Evolutionary conservation across 2,113 vertebrate genomes (phyloP).

Genomic region (Scopus umbretta): DNA sequence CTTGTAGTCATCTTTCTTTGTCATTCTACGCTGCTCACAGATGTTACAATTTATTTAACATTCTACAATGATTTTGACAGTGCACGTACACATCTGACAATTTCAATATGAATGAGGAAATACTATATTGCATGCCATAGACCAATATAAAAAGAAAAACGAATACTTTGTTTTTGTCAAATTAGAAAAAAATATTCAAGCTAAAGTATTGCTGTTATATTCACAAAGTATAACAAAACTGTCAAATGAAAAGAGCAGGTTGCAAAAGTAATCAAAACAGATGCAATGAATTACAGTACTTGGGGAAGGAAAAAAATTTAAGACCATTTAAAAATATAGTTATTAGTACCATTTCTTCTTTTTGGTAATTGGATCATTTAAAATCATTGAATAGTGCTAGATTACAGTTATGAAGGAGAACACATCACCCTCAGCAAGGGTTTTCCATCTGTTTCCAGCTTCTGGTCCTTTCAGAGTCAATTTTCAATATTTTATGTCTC

Average conservation of each 20-base stretch:
- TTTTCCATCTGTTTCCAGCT: background rate
- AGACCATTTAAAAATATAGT: background rate
- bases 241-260: background rate
- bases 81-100: background rate
- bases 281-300: background rate
- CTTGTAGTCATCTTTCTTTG: background rate
- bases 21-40: background rate
- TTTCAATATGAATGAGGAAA: conserved; percentile 1
- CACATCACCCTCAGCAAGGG: background rate
- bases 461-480: background rate
- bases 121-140: background rate
- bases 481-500: background rate
- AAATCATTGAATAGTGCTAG: background rate
- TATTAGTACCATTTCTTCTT: background rate
- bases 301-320: background rate
- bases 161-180: background rate
- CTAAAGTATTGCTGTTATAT: background rate
- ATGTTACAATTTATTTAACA: conserved; percentile 22
- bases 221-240: background rate
- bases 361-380: background rate
- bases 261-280: background rate
- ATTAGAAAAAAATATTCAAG: background rate
- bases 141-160: background rate
- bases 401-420: background rate
- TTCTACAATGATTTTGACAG: background rate